These are phyloP conservation scores for Fulmarus glacialis DNA, from an alignment of 2,113 vertebrate genomes.

Conservation along the genomic window DNA sequence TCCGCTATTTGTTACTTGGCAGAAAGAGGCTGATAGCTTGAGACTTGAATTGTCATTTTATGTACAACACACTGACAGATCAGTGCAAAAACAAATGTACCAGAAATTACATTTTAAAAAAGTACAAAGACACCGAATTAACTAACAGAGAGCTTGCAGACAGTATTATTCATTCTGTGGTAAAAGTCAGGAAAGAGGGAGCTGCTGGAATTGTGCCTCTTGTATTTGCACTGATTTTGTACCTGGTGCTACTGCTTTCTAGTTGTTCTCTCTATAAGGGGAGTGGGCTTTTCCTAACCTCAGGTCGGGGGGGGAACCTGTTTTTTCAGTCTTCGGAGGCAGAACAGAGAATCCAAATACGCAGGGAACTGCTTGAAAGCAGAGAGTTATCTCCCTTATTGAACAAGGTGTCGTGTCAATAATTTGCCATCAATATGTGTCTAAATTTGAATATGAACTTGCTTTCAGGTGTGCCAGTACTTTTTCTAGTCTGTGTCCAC, in stretches of 20 bases:
- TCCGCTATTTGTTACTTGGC: not conserved
- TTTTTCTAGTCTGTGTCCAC: not conserved
- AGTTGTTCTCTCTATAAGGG: not conserved
- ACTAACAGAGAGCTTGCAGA: not conserved
- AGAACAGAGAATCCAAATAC: not conserved
- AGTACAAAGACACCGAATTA: not conserved
- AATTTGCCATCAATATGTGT: not conserved
- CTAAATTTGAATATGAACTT: not conserved
- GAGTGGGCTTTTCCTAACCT: not conserved
- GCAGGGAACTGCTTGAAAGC: not conserved
- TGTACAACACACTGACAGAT: slow-evolving; percentile 16
- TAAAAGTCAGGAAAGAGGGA: not conserved
- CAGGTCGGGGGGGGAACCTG: not conserved
- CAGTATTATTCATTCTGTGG: not conserved
- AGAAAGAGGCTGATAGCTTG: slow-evolving; percentile 45
- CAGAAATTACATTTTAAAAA: slow-evolving; percentile 30
- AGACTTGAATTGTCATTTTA: slow-evolving; percentile 29
- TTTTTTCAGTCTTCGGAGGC: not conserved
- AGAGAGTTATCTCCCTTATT: not conserved
- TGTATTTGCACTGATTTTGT: not conserved
- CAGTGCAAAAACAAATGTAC: slow-evolving; percentile 36
- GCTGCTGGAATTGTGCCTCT: not conserved
- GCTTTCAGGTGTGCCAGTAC: not conserved
- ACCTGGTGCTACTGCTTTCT: not conserved
- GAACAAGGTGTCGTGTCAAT: not conserved